Percentiles rank a stretch among this genome's conserved stretches.
Evolutionary conservation across 2,888 invertebrate genomes (phyloP).

Genomic region (Machimus atricapillus): DNA sequence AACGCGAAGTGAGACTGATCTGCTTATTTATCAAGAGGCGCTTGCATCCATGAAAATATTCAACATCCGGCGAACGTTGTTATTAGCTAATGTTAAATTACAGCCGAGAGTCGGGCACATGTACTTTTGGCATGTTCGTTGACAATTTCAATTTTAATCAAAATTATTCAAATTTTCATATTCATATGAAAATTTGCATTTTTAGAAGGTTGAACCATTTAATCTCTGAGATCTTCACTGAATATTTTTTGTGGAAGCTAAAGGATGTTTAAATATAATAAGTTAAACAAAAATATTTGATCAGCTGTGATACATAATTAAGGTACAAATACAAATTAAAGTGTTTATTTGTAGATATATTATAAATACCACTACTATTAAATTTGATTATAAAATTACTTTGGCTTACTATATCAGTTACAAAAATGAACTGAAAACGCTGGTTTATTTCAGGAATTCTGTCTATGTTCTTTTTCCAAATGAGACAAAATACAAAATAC

Average conservation of each 20-base stretch:
- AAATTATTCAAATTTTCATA: background rate
- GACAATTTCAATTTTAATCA: background rate
- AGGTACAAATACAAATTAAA: no score
- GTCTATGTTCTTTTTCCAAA: no score
- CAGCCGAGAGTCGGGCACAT: background rate
- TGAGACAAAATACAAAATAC: no score
- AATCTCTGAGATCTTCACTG: background rate
- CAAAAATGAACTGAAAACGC: no score
- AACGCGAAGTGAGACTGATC: background rate
- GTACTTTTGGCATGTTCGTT: background rate
- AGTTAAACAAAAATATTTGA: no score
- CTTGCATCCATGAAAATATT: background rate
- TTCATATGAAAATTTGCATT: background rate
- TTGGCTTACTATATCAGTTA: no score
- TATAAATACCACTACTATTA: no score
- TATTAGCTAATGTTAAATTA: background rate
- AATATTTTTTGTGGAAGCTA: background rate
- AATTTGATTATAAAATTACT: no score
- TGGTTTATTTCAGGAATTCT: no score
- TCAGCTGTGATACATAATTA: no score
- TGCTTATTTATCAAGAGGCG: background rate
- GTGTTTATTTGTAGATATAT: no score
- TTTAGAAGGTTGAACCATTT: background rate
- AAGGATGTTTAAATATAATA: background rate
- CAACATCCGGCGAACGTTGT: background rate